phyloP scores from a whole-genome alignment of 1,140 invertebrate genomes.

The Panulirus ornatus region DNA sequence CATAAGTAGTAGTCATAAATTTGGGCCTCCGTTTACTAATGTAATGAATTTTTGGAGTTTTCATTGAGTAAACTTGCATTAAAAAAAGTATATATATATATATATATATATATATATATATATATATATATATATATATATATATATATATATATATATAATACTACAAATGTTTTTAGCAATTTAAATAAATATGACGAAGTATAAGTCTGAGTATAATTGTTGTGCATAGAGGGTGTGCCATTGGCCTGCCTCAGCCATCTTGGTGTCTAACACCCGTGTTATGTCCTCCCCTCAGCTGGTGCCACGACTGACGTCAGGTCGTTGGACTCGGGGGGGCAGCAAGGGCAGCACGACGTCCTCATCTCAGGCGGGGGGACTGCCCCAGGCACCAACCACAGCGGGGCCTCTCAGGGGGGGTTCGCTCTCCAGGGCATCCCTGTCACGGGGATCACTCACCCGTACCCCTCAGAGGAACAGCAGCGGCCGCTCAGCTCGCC shows the following conservation, averaged over 20 bases:
- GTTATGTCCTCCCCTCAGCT: slow-evolving; percentile 57
- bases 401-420: slow-evolving; percentile 50
- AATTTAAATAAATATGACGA: too few species aligned
- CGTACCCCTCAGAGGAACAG: slow-evolving; percentile 71
- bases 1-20: too few species aligned
- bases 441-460: slow-evolving; percentile 62
- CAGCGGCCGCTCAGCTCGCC: slow-evolving; percentile 61
- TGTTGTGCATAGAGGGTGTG: too few species aligned
- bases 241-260: too few species aligned
- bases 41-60: neutral
- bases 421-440: slow-evolving; percentile 60
- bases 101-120: too few species aligned
- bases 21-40: too few species aligned
- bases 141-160: too few species aligned
- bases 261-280: slow-evolving; percentile 3
- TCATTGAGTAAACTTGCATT: too few species aligned
- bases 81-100: too few species aligned
- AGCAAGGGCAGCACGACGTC: slow-evolving; percentile 62
- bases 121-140: too few species aligned
- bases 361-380: slow-evolving; percentile 42
- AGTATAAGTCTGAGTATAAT: too few species aligned
- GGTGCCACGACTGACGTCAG: slow-evolving; percentile 66
- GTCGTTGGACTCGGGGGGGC: slow-evolving; percentile 70
- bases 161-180: too few species aligned
- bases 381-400: slow-evolving; percentile 48